phyloP scores from a whole-genome alignment of 1,140 invertebrate genomes.

The Delia radicum region DNA sequence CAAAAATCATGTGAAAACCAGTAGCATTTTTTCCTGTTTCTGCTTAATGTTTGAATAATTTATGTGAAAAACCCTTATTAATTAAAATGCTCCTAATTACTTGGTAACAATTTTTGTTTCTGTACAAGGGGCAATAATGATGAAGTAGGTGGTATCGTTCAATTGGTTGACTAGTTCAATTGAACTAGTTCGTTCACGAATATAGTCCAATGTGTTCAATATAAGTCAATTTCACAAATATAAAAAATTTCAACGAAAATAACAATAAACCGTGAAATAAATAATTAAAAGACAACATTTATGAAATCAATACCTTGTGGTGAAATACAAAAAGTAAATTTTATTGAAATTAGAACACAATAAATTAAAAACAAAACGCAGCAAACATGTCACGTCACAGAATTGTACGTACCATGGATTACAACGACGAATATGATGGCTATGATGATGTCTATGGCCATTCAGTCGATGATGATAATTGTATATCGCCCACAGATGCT shows the following conservation, averaged over 20 bases:
- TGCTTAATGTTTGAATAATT: no score
- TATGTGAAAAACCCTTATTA: no score
- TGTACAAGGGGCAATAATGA: no score
- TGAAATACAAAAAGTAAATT: background rate
- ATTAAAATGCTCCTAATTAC: no score
- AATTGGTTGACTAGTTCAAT: no score
- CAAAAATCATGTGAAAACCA: no score
- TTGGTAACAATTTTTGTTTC: no score
- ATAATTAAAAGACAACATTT: no score
- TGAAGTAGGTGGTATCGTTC: no score
- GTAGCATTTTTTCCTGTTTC: no score
- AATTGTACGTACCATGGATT: slow-evolving; percentile 73
- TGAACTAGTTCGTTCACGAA: no score
- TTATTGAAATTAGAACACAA: background rate
- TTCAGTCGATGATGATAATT: slow-evolving; percentile 88
- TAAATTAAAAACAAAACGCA: slow-evolving; percentile 1
- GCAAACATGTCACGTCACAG: slow-evolving; percentile 74
- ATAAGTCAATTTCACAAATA: slow-evolving; percentile 2
- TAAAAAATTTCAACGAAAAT: background rate
- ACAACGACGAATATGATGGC: slow-evolving; percentile 83
- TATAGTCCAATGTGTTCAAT: slow-evolving; percentile 13
- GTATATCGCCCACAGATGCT: slow-evolving; percentile 83
- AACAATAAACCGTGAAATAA: background rate
- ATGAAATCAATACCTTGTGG: no score
- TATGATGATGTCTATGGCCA: slow-evolving; percentile 91